A percentile compares a stretch with the other conserved stretches of the same genome.
These are phyloP conservation scores for Pollenia amentaria DNA, from an alignment of 2,888 invertebrate species.

Conservation along the genomic window DNA sequence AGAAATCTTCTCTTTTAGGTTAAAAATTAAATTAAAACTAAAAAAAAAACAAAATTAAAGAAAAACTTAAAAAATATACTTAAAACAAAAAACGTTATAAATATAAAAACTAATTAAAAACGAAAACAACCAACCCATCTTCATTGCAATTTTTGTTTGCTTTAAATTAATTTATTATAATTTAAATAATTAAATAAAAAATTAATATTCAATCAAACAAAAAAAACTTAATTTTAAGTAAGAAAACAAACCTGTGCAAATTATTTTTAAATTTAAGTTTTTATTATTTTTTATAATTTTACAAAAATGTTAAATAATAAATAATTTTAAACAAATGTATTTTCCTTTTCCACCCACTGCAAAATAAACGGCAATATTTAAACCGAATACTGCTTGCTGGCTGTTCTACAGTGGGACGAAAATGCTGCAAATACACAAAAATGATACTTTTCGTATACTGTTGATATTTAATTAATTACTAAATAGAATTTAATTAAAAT, in stretches of 20 bases:
- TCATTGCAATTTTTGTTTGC: slow-evolving; percentile 73
- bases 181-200: slow-evolving; percentile 50
- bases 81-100: slow-evolving; percentile 33
- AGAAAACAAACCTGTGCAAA: slow-evolving; percentile 74
- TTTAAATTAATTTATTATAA: slow-evolving; percentile 74
- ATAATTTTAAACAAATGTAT: slow-evolving; percentile 50
- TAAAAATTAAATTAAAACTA: slow-evolving; percentile 48
- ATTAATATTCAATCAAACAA: slow-evolving; percentile 59
- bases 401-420: background rate
- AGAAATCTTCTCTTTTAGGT: slow-evolving; percentile 67
- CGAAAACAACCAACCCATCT: slow-evolving; percentile 64
- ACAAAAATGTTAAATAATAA: slow-evolving; percentile 67
- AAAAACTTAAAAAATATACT: slow-evolving; percentile 31
- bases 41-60: slow-evolving; percentile 30
- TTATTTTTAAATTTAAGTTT: slow-evolving; percentile 73
- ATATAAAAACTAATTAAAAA: slow-evolving; percentile 29
- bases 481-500: slow-evolving; percentile 67
- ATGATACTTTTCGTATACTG: slow-evolving; percentile 73
- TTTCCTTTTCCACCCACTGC: background rate
- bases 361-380: background rate
- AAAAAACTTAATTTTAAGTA: slow-evolving; percentile 69
- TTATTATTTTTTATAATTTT: slow-evolving; percentile 74
- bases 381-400: background rate
- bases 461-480: slow-evolving; percentile 72
- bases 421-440: slow-evolving; percentile 58